A percentile compares a stretch with the other conserved stretches of the same genome.
These are phyloP conservation scores for Papilio dardanus DNA, from an alignment of 1,140 invertebrate genomes.

Conservation along the genomic window DNA sequence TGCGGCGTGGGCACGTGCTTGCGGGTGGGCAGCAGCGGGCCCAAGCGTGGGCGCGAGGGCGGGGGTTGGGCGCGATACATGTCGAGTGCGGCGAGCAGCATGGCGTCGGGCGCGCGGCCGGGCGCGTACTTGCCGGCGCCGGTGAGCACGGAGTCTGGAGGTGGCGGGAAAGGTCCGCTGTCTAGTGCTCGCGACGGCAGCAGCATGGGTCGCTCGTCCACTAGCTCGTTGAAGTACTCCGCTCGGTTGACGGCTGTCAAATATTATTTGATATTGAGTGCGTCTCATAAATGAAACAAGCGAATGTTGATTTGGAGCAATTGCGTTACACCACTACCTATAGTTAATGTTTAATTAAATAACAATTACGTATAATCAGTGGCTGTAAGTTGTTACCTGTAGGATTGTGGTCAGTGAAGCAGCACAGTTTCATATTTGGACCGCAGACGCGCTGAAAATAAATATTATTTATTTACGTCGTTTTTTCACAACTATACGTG, in stretches of 20 bases:
- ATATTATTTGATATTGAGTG: too few species aligned
- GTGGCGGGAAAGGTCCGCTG: constrained; percentile 55
- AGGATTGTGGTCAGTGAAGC: constrained; percentile 52
- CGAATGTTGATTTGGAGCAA: too few species aligned
- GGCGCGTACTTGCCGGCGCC: constrained; percentile 47
- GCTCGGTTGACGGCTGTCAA: constrained; percentile 38
- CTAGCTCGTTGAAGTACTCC: constrained; percentile 70
- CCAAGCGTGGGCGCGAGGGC: constrained; percentile 11
- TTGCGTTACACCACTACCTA: too few species aligned
- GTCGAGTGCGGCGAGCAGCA: constrained; percentile 21
- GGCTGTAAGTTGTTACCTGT: constrained; percentile 44
- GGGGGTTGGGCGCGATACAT: neutral
- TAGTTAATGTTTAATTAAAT: too few species aligned
- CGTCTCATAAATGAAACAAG: too few species aligned
- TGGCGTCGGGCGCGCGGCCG: constrained; percentile 36
- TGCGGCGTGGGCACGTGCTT: neutral
- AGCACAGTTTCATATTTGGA: constrained; percentile 64
- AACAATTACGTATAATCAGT: neutral
- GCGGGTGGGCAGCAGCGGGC: constrained; percentile 40
- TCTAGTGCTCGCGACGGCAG: constrained; percentile 49
- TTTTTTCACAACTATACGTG: too few species aligned
- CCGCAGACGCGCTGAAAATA: constrained; percentile 66
- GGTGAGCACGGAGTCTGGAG: constrained; percentile 39
- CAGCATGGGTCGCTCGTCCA: constrained; percentile 61
- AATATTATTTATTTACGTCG: too few species aligned